Evolutionary conservation across 2,113 vertebrate species (phyloP), one percentile per base, ranked within the genome.

Genomic region (Caretta caretta): DNA sequence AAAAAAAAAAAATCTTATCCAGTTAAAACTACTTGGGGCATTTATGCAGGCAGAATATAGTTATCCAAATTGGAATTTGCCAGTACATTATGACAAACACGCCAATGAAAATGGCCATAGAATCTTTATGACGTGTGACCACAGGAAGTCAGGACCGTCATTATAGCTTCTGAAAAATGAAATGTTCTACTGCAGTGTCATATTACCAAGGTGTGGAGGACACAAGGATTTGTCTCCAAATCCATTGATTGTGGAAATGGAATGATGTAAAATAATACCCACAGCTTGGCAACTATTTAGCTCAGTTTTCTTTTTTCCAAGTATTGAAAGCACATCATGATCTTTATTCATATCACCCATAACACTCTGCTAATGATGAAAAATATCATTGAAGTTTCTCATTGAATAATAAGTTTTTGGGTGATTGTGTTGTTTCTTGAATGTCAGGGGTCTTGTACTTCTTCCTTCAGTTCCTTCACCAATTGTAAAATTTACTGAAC

Each of bases 401-500:
- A n/a, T 8, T 84, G 13, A 86, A 84, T 51, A 56, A 29, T 83
- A 88, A 80, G 13, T 56, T 78, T 6, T 31, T 27, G 6, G 51
- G 5, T 19, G 17, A 2, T 89, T 3, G 2, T 48, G 25, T 4
- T 72, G 35, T 72, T 69, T 69, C n/a, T 72, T 38, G 8, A 72
- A 72, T 72, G 65, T 72, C 19, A 22, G 65, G 22, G 25, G 75
- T 78, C 75, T 16, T 81, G 20, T 27, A 4, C 3, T 79, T 88
- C 93, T 86, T 50, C 4, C 2, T 50, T 24, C 5, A 25, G 90
- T 96, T 94, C 88, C 81, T 46, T 51, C 84, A 72, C 51, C 3
- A 22, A 2, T 19, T 94, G 50, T 94, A 75, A 92, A 92, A 88
- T 92, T 51, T 83, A 91, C 6, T 35, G 57, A 91, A n/a, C 31